phyloP scores from a whole-genome alignment of 2,888 invertebrate genomes.

The Malacosoma neustria region DNA sequence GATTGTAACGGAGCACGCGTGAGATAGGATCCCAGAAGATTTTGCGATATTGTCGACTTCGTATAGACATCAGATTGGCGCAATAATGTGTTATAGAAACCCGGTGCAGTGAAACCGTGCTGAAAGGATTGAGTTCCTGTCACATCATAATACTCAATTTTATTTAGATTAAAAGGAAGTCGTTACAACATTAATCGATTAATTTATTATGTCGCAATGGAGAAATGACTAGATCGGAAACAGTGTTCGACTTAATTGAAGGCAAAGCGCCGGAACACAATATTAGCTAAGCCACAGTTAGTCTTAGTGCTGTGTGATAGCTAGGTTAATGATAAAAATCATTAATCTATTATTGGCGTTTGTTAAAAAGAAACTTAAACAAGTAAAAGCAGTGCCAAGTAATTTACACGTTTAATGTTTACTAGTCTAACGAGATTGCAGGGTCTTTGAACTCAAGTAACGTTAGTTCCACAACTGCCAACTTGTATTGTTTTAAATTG shows the following conservation, averaged over 20 bases:
- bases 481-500: slow-evolving; percentile 47
- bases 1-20: slow-evolving; percentile 60
- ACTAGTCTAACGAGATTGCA: slow-evolving; percentile 17
- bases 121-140: not conserved
- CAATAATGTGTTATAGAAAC: slow-evolving; percentile 65
- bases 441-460: slow-evolving; percentile 41
- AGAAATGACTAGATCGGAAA: not conserved
- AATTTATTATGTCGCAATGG: not conserved
- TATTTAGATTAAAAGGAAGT: not conserved
- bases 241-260: not conserved
- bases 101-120: slow-evolving; percentile 25
- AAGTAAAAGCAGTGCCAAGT: too few relatives aligned
- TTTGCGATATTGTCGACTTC: slow-evolving; percentile 22
- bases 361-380: too few relatives aligned
- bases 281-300: slow-evolving; percentile 7
- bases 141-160: not conserved
- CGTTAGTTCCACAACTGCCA: slow-evolving; percentile 32
- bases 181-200: not conserved
- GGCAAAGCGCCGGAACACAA: slow-evolving; percentile 7
- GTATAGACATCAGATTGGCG: slow-evolving; percentile 27
- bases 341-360: too few relatives aligned
- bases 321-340: too few relatives aligned
- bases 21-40: slow-evolving; percentile 55
- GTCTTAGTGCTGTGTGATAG: too few relatives aligned
- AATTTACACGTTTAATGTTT: too few relatives aligned